Evolutionary conservation across 2,797 vertebrate species (phyloP).

Genomic region (Telmatherina bonti): DNA sequence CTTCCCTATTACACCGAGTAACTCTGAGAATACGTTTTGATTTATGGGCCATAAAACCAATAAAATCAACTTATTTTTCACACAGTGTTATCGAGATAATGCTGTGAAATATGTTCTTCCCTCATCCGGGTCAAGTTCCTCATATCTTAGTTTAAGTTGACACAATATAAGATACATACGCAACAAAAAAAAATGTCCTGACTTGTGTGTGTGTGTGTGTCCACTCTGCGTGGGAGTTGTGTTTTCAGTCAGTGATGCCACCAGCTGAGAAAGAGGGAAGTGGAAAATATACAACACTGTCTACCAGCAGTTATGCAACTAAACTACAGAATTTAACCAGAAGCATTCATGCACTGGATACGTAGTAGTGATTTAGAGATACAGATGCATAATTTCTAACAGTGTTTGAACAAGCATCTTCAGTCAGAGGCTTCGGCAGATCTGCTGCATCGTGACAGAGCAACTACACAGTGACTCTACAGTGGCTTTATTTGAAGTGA

Average conservation of each 20-base stretch:
- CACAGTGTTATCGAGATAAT: not conserved
- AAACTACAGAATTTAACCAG: not conserved
- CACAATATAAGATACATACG: not conserved
- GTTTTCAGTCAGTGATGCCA: slow-evolving; percentile 43
- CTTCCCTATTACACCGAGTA: not conserved
- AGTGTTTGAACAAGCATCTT: not conserved
- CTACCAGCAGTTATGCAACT: not conserved
- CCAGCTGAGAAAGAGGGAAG: not conserved
- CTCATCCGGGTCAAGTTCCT: slow-evolving; percentile 1
- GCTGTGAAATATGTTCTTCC: not conserved
- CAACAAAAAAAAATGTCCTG: not conserved
- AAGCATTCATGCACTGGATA: not conserved
- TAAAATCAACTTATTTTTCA: not conserved
- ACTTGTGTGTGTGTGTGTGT: not conserved
- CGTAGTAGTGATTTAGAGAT: not conserved
- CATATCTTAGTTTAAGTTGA: slow-evolving; percentile 15
- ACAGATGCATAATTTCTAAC: not conserved
- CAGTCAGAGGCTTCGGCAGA: not conserved
- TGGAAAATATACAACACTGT: not conserved
- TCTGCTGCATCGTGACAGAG: no score
- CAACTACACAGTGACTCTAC: no score
- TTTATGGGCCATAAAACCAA: slow-evolving; percentile 2
- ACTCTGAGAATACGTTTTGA: not conserved
- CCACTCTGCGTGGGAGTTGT: not conserved
- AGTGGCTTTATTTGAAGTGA: no score